A percentile compares a stretch with the other conserved stretches of the same genome.
Conservation (phyloP, 2,113 vertebrate species). For the Numida meleagris region DNA sequence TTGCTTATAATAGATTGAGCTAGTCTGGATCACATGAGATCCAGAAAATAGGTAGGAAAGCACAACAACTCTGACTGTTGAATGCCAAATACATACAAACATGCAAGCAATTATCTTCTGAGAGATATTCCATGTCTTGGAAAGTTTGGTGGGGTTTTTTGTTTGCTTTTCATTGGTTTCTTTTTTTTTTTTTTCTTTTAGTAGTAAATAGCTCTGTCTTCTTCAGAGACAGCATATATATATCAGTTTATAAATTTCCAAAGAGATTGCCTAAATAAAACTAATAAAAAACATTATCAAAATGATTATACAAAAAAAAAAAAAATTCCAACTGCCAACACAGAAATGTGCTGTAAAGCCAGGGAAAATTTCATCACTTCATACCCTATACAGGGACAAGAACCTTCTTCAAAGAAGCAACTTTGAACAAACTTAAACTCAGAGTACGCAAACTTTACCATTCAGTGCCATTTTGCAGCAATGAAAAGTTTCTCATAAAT, state of each 20-base stretch:
- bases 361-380: not conserved
- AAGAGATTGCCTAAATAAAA: conserved; percentile 47
- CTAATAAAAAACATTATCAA: conserved; percentile 34
- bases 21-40: not conserved
- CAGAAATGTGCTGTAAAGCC: conserved; percentile 15
- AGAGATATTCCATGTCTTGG: not conserved
- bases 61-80: not conserved
- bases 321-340: conserved; percentile 22
- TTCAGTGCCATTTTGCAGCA: not conserved
- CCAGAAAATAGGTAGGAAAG: not conserved
- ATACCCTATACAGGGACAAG: not conserved
- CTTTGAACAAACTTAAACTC: not conserved
- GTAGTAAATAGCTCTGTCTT: no score
- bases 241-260: conserved; percentile 20
- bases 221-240: conserved; percentile 27
- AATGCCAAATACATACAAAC: not conserved
- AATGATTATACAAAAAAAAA: conserved; percentile 29
- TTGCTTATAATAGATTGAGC: not conserved
- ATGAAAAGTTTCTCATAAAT: not conserved
- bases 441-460: not conserved
- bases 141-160: not conserved
- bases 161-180: no score
- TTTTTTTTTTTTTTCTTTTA: no score
- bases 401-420: not conserved
- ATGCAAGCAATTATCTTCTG: not conserved